These are phyloP conservation scores for Prunella himalayana DNA, from an alignment of 2,113 vertebrate species.

Conservation along the genomic window DNA sequence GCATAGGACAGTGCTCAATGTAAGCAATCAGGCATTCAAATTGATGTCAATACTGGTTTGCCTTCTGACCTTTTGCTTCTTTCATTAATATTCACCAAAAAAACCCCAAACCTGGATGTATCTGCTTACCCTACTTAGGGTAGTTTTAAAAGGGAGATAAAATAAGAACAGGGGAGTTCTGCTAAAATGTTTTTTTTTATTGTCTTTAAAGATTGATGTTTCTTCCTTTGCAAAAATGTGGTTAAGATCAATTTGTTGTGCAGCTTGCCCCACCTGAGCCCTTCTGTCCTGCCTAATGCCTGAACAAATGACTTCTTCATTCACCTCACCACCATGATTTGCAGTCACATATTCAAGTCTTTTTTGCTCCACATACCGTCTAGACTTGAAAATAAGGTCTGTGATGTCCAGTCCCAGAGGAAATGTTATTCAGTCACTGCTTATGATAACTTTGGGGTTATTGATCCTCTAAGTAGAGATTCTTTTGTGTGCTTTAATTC, in stretches of 20 bases:
- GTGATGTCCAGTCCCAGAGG: background rate
- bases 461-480: background rate
- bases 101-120: accelerated
- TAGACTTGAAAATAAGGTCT: background rate
- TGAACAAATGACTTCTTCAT: background rate
- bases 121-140: background rate
- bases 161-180: background rate
- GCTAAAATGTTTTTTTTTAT: background rate
- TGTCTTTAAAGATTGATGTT: background rate
- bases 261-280: background rate
- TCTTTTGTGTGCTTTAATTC: background rate
- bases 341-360: background rate
- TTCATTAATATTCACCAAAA: background rate
- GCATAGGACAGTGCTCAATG: background rate
- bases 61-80: background rate
- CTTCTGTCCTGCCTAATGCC: background rate
- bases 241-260: background rate
- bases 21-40: background rate
- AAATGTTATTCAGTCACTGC: background rate
- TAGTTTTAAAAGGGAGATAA: background rate
- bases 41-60: background rate
- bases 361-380: background rate
- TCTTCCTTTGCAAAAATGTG: background rate
- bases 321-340: background rate
- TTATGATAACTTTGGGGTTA: background rate